These are phyloP conservation scores for Poeciliopsis paucimaculata DNA, from an alignment of 2,797 vertebrate genomes.

Conservation along the genomic window DNA sequence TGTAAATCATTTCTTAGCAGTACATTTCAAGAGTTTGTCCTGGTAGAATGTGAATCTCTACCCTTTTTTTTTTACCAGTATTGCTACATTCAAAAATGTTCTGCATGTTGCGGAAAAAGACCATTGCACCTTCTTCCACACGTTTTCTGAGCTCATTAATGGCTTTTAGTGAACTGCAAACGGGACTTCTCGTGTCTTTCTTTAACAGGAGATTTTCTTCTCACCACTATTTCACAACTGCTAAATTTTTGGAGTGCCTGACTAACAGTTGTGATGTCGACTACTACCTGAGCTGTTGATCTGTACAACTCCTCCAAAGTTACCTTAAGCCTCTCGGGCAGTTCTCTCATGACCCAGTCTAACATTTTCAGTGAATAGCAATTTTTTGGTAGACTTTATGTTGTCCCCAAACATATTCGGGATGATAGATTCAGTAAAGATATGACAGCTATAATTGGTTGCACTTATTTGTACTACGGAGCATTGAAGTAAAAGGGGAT, in stretches of 20 bases:
- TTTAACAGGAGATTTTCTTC: not conserved
- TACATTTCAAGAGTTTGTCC: not conserved
- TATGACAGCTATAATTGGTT: not conserved
- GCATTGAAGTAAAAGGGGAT: not conserved
- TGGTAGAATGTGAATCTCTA: not conserved
- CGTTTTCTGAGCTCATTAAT: not conserved
- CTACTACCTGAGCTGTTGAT: not conserved
- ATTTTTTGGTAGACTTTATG: not conserved
- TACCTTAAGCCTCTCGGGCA: not conserved
- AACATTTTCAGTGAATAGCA: not conserved
- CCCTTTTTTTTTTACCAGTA: not conserved
- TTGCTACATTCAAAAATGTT: not conserved
- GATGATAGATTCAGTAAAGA: not conserved
- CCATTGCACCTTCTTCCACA: not conserved
- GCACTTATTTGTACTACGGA: not conserved
- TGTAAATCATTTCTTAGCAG: not conserved
- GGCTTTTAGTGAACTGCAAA: not conserved
- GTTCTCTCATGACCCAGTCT: not conserved
- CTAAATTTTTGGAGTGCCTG: not conserved
- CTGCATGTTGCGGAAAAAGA: not conserved
- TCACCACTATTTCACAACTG: not conserved
- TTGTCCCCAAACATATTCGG: not conserved
- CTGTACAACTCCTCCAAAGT: not conserved
- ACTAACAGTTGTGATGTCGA: not conserved
- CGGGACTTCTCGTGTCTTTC: not conserved